phyloP scores from a whole-genome alignment of 1,140 invertebrate genomes.

The Microvelia longipes region DNA sequence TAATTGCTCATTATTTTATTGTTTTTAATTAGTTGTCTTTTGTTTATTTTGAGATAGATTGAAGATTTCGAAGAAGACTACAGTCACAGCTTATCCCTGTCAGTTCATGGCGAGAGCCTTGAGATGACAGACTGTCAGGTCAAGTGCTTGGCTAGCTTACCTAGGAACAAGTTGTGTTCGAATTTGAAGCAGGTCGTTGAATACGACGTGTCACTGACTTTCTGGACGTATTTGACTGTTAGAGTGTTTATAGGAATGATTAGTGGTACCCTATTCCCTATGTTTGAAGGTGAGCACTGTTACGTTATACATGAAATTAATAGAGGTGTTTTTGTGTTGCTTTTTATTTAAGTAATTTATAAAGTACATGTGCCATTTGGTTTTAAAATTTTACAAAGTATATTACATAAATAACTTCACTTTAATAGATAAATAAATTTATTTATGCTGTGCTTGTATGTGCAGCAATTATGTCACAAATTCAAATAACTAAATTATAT shows the following conservation, averaged over 20 bases:
- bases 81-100: background rate
- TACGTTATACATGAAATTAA: no score
- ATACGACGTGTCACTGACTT: conserved; percentile 47
- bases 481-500: no score
- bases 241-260: conserved; percentile 49
- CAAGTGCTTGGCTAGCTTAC: conserved; percentile 39
- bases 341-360: background rate
- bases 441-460: no score
- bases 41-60: background rate
- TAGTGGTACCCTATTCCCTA: conserved; percentile 52
- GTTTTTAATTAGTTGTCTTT: no score
- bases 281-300: conserved; percentile 55
- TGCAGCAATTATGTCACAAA: no score
- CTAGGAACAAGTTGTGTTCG: conserved; percentile 40
- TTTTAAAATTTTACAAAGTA: background rate
- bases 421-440: no score
- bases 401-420: background rate
- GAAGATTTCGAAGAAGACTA: background rate
- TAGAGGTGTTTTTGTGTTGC: background rate
- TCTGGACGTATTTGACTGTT: conserved; percentile 58
- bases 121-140: conserved; percentile 22
- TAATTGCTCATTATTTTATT: no score
- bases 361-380: background rate
- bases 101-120: background rate
- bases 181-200: conserved; percentile 41